phyloP scores from a whole-genome alignment of 1,140 invertebrate genomes.

The Eueides isabella region DNA sequence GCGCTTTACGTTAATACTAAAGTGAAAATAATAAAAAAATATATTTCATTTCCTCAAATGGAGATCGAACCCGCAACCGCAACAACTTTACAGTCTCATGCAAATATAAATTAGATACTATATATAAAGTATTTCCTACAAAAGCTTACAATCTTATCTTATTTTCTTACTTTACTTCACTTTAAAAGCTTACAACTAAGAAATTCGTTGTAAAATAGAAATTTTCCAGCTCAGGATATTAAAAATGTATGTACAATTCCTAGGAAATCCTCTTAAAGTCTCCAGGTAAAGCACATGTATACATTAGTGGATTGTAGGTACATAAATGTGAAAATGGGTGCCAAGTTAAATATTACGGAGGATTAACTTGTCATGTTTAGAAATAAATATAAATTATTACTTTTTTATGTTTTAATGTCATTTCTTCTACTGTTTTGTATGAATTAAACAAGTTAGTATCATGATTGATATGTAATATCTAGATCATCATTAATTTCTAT shows the following conservation, averaged over 20 bases:
- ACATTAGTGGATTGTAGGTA: neutral
- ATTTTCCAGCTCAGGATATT: neutral
- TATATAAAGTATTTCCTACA: neutral
- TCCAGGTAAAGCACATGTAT: neutral
- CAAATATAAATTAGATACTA: neutral
- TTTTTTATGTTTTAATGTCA: too few species aligned
- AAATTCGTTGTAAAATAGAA: neutral
- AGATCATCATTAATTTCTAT: too few species aligned
- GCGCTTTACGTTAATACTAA: neutral
- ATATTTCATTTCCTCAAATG: neutral
- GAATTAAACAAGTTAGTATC: too few species aligned
- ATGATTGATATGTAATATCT: too few species aligned
- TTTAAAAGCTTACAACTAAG: neutral
- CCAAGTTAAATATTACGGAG: neutral
- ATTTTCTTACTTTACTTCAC: neutral
- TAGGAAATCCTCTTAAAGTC: neutral
- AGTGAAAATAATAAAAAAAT: neutral
- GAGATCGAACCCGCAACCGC: neutral
- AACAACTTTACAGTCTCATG: neutral
- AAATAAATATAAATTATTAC: too few species aligned
- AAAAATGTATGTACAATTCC: neutral
- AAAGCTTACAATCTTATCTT: neutral
- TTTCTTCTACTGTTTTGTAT: too few species aligned
- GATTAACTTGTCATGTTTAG: too few species aligned
- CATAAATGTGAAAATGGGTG: neutral